These are phyloP conservation scores for Lithobates pipiens DNA, from an alignment of 2,797 vertebrate genomes.

Conservation along the genomic window DNA sequence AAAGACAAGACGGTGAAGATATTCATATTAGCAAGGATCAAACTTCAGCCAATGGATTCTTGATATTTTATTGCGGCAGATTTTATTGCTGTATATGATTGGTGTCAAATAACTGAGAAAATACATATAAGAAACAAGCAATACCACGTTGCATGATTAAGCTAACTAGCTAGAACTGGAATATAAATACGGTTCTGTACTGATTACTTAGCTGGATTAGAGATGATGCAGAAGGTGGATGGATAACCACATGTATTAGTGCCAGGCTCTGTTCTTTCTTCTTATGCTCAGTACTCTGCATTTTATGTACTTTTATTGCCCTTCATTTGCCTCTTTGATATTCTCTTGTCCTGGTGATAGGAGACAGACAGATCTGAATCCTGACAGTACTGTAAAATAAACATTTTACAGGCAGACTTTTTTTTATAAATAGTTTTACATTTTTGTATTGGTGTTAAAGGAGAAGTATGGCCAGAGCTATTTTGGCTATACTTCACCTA, in stretches of 20 bases:
- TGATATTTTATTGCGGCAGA: no score
- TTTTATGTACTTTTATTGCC: not conserved
- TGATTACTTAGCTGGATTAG: conserved; percentile 49
- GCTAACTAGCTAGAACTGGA: conserved; percentile 33
- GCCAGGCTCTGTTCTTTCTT: not conserved
- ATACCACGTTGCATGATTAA: conserved; percentile 8
- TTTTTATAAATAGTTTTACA: no score
- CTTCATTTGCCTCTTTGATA: no score
- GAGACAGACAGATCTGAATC: no score
- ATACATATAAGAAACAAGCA: not conserved
- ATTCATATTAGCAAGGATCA: not conserved
- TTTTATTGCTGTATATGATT: not conserved
- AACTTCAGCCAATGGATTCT: not conserved
- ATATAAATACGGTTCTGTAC: conserved; percentile 40
- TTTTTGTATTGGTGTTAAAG: no score
- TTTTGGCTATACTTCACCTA: no score
- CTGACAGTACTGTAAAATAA: no score
- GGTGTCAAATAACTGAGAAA: not conserved
- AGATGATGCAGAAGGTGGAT: conserved; percentile 33
- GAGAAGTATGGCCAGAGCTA: no score
- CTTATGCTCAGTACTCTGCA: not conserved
- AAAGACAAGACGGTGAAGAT: not conserved
- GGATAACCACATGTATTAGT: conserved; percentile 8
- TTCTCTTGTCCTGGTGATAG: no score
- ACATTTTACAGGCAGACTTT: no score